A percentile compares a stretch with the other conserved stretches of the same genome.
Evolutionary conservation across 2,113 vertebrate genomes (phyloP).

Genomic region (Mormyrus iriodes): DNA sequence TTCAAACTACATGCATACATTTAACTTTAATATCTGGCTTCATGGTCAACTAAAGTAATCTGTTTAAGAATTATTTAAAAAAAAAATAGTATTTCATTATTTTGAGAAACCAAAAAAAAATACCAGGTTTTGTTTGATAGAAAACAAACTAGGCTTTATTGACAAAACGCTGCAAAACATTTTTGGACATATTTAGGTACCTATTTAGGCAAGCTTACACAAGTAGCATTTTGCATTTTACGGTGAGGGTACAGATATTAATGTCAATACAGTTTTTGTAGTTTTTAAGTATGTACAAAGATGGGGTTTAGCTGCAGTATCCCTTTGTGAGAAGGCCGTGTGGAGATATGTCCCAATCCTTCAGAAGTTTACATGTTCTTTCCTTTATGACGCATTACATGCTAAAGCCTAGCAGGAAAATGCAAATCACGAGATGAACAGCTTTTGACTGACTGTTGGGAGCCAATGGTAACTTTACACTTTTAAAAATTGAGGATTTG

Average conservation of each 20-base stretch:
- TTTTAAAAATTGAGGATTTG: constrained; percentile 66
- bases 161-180: constrained; percentile 96
- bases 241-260: constrained; percentile 87
- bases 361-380: constrained; percentile 58
- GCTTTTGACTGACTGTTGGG: constrained; percentile 24
- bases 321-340: constrained; percentile 76
- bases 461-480: constrained; percentile 43
- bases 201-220: constrained; percentile 99
- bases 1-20: constrained; percentile 68
- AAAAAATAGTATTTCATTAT: constrained; percentile 63
- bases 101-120: constrained; percentile 82
- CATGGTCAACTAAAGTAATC: constrained; percentile 61
- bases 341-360: constrained; percentile 77
- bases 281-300: constrained; percentile 86
- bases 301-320: constrained; percentile 89
- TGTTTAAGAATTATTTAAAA: constrained; percentile 58
- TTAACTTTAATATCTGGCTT: constrained; percentile 69
- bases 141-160: constrained; percentile 99
- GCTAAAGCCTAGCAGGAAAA: constrained; percentile 1
- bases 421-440: not conserved
- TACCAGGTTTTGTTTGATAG: constrained; percentile 94
- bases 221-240: constrained; percentile 91
- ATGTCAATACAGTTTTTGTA: constrained; percentile 75
- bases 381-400: constrained; percentile 57
- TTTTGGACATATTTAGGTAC: constrained; percentile 94